These are phyloP conservation scores for Mimas tiliae DNA, from an alignment of 2,888 invertebrate species.

Conservation along the genomic window DNA sequence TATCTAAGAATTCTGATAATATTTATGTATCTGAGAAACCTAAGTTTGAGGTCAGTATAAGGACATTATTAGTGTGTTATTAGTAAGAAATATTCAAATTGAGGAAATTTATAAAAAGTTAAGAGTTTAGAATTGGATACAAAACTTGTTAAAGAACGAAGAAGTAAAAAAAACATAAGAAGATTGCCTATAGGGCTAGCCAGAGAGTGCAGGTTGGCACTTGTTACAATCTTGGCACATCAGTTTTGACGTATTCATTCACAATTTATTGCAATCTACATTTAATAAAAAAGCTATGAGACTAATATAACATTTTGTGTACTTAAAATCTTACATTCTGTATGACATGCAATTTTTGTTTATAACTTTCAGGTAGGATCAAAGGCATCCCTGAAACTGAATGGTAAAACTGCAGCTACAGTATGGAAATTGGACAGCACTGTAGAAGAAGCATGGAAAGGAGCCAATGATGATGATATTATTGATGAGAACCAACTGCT, in stretches of 20 bases:
- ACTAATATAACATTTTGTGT: too few relatives aligned
- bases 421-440: constrained; percentile 91
- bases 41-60: constrained; percentile 85
- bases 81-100: background rate
- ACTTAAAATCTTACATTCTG: too few relatives aligned
- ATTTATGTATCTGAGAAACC: constrained; percentile 86
- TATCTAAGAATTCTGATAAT: constrained; percentile 55
- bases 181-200: too few relatives aligned
- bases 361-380: constrained; percentile 69
- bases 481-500: constrained; percentile 95
- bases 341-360: background rate
- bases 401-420: constrained; percentile 50
- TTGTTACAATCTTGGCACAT: too few relatives aligned
- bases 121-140: background rate
- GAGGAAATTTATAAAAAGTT: too few relatives aligned
- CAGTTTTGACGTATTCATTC: too few relatives aligned
- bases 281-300: too few relatives aligned
- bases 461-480: constrained; percentile 88
- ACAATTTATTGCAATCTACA: too few relatives aligned
- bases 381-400: constrained; percentile 70
- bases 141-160: too few relatives aligned
- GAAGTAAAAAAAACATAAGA: background rate
- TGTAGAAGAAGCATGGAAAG: constrained; percentile 82
- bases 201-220: too few relatives aligned
- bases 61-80: constrained; percentile 1